Conservation (phyloP, 2,888 invertebrate genomes). For the Formica aserva region DNA sequence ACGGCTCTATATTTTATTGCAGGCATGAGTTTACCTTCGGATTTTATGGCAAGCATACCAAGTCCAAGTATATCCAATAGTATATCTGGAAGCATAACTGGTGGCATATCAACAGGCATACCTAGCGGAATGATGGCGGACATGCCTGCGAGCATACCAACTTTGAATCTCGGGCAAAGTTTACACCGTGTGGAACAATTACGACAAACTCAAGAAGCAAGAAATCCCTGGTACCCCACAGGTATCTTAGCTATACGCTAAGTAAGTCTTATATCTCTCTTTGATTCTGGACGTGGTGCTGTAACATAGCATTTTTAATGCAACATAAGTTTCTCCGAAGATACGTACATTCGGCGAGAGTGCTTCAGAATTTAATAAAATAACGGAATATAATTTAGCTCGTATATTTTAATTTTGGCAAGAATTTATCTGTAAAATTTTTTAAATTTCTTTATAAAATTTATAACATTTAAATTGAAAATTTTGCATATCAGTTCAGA, state of each 20-base stretch:
- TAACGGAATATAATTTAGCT: constrained; percentile 3
- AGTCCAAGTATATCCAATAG: constrained; percentile 60
- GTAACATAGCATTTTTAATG: background rate
- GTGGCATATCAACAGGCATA: constrained; percentile 65
- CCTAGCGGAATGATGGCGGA: constrained; percentile 53
- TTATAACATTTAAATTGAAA: background rate
- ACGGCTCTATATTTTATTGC: background rate
- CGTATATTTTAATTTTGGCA: constrained; percentile 1
- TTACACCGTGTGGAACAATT: constrained; percentile 65
- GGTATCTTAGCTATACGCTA: constrained; percentile 60
- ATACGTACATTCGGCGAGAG: background rate
- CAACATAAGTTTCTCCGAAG: constrained; percentile 4
- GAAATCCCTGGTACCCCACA: constrained; percentile 63
- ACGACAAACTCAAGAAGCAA: constrained; percentile 56
- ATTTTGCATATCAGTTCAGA: background rate
- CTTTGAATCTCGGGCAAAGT: constrained; percentile 69
- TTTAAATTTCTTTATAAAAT: background rate
- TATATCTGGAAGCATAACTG: constrained; percentile 62
- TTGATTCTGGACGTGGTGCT: background rate
- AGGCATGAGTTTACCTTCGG: constrained; percentile 42
- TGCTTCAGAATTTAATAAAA: background rate
- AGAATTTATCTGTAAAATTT: constrained; percentile 17
- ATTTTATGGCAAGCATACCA: constrained; percentile 45
- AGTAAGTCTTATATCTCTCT: constrained; percentile 35
- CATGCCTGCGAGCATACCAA: constrained; percentile 63